phyloP scores from a whole-genome alignment of 2,797 vertebrate genomes.

The Onychomys torridus region DNA sequence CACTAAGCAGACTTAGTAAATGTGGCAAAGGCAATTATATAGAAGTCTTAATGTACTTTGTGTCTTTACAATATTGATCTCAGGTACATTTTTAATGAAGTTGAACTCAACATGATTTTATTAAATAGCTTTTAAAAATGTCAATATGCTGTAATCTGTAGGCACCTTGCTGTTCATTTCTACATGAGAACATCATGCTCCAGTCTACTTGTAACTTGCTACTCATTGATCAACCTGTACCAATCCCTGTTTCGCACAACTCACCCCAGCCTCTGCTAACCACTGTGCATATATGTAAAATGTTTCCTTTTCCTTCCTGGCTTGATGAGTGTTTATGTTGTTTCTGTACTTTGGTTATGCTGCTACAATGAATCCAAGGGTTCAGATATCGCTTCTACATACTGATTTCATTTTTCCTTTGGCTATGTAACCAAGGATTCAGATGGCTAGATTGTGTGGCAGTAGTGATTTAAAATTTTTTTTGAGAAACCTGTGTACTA shows the following conservation, averaged over 20 bases:
- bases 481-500: background rate
- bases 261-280: background rate
- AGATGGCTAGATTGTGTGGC: background rate
- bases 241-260: background rate
- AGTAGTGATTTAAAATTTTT: background rate
- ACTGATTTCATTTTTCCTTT: background rate
- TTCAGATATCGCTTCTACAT: background rate
- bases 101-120: slow-evolving; percentile 15
- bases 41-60: background rate
- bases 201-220: background rate
- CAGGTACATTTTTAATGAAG: background rate
- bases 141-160: background rate
- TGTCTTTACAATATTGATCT: background rate
- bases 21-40: background rate
- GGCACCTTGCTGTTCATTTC: background rate
- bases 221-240: background rate
- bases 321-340: background rate
- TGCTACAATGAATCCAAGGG: background rate
- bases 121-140: background rate
- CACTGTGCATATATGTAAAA: background rate
- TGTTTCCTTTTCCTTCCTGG: background rate
- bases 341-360: background rate
- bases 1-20: background rate
- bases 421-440: background rate
- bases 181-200: background rate